A percentile compares a stretch with the other conserved stretches of the same genome.
phyloP scores from a whole-genome alignment of 1,140 invertebrate species.

The Tetramorium simillimum region DNA sequence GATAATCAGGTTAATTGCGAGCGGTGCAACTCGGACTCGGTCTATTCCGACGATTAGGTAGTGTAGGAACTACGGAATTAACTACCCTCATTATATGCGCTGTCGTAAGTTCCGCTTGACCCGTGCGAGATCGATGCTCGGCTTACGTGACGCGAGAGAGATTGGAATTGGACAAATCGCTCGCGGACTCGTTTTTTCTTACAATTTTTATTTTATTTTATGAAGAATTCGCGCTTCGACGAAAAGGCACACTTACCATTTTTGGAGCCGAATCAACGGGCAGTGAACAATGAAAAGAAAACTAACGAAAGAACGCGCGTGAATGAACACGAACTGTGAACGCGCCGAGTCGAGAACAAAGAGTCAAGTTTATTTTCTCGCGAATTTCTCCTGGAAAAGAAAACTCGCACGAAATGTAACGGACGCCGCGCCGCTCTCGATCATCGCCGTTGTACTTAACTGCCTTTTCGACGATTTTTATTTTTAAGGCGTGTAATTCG shows the following conservation, averaged over 20 bases:
- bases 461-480: slow-evolving; percentile 26
- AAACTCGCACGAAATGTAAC: slow-evolving; percentile 41
- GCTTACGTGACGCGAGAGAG: slow-evolving; percentile 41
- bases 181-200: not conserved
- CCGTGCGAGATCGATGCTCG: slow-evolving; percentile 41
- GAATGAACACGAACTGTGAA: slow-evolving; percentile 31
- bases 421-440: not conserved
- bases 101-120: slow-evolving; percentile 50
- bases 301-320: slow-evolving; percentile 21
- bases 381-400: slow-evolving; percentile 28
- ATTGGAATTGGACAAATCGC: slow-evolving; percentile 49
- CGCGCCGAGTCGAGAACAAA: slow-evolving; percentile 18
- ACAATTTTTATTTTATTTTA: slow-evolving; percentile 33
- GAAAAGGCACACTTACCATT: slow-evolving; percentile 34
- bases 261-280: slow-evolving; percentile 20
- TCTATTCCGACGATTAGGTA: slow-evolving; percentile 57
- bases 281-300: slow-evolving; percentile 39
- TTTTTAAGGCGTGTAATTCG: not conserved
- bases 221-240: slow-evolving; percentile 4
- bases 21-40: slow-evolving; percentile 38
- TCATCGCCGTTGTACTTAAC: slow-evolving; percentile 32
- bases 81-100: slow-evolving; percentile 48
- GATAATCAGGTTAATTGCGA: slow-evolving; percentile 54
- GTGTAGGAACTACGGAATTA: slow-evolving; percentile 46
- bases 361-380: slow-evolving; percentile 41